These are phyloP conservation scores for Bubo scandiacus DNA, from an alignment of 2,113 vertebrate species.

Conservation along the genomic window DNA sequence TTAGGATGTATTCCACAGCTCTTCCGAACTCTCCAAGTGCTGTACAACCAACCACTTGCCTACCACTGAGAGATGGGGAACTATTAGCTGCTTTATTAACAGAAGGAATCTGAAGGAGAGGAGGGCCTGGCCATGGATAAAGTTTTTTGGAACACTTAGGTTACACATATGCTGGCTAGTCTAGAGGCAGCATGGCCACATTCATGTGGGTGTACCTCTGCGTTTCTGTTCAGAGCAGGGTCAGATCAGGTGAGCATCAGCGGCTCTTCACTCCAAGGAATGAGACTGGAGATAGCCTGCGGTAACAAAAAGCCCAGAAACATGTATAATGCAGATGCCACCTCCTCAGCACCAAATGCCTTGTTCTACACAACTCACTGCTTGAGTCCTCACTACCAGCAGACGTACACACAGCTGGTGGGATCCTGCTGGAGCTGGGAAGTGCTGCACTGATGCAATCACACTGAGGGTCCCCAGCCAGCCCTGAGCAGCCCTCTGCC, in stretches of 20 bases:
- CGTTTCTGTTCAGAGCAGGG: background rate
- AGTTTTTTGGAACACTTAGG: background rate
- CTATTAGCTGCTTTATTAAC: background rate
- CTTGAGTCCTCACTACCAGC: background rate
- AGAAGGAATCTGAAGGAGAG: background rate
- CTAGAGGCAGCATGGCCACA: accelerated
- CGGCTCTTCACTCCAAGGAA: background rate
- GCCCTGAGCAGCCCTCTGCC: background rate
- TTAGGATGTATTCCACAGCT: background rate
- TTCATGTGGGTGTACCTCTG: background rate
- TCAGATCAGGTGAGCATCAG: background rate
- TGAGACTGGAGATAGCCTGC: accelerated
- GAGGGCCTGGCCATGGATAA: background rate
- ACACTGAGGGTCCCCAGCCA: background rate
- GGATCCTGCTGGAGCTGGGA: background rate
- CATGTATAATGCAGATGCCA: background rate
- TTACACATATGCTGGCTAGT: background rate
- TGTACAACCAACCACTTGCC: background rate
- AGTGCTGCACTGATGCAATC: background rate
- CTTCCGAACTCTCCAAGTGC: background rate
- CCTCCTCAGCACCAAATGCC: background rate
- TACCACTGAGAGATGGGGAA: background rate
- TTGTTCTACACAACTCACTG: background rate
- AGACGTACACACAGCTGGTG: accelerated
- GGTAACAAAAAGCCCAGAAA: background rate